Evolutionary conservation across 2,888 invertebrate genomes (phyloP), one percentile per base, ranked within the genome.

Genomic region (Xestia c-nigrum): DNA sequence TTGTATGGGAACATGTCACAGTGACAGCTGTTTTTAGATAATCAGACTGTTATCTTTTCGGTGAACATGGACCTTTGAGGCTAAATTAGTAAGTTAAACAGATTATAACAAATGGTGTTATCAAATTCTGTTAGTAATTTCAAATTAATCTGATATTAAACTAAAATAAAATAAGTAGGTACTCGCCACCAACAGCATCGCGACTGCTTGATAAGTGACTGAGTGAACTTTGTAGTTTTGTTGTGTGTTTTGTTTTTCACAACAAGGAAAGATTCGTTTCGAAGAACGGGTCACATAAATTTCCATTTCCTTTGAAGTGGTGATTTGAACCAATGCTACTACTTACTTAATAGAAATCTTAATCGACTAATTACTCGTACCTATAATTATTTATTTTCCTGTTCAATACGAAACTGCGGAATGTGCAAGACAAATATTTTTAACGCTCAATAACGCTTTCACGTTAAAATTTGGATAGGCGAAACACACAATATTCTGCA

Each of bases 391-490:
- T n/a, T 40, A 52, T 43, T 50, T 40, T 38, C 59, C 38, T 24
- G 12, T 24, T 64, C 0, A 21, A 24, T 59, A 6, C 2, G 57
- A 72, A 63, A 68, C 46, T 31, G 4, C 1, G 67, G 63, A 72
- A 84, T 84, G 46, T 6, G 24, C 57, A 77, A 79, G 61, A 65
- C 65, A 81, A 80, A 80, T 63, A 57, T 19, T 55, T 71, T 31
- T 50, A 7, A 73, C 9, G 38, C 21, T 46, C 3, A 61, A 63
- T n/a, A 31, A 47, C 31, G 40, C 76, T 85, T 75, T 82, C 82
- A 64, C 82, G 12, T 57, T 16, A 40, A 43, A 75, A 24, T 65
- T 81, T 75, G 6, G 12, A 50, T 19, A 12, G 59, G 1, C 31
- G 2, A 31, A 72, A 65, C 52, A 74, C n/a, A 64, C 52, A 24